Base-by-base conservation (phyloP, 2,888 invertebrate species). In the Anagyrus pseudococci region DNA sequence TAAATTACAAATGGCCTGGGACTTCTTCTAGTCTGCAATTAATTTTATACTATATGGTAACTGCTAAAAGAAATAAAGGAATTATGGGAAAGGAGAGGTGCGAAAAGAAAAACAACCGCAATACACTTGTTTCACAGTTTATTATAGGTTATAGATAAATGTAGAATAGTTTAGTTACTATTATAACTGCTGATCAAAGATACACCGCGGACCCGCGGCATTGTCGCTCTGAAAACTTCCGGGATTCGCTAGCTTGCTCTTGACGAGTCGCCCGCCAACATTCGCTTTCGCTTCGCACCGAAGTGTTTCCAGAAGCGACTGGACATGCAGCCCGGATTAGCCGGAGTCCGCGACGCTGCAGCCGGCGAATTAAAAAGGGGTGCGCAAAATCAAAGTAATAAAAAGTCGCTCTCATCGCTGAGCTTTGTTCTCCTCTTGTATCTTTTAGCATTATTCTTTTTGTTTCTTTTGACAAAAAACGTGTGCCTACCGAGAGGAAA, bases 81-180 rank as follows among this genome's bases (percentile, higher is more conserved):
- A n/a, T n/a, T n/a, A n/a, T n/a, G n/a, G n/a, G n/a, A 2, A 8
- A 37, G 33, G 33, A 37, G 8, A 44, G 52, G 44, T 41, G 41
- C 10, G 40, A 47, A 43, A 40, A 50, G 53, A 62, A 48, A 64
- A 58, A 58, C 53, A 62, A 62, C 62, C 1, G 20, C 61, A 40
- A 41, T 79, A 80, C 78, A 80, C 76, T 77, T 80, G 77, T 80
- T 80, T 80, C 78, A 80, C 79, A 81, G 78, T 81, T 81, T 81
- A 81, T 81, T 81, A 80, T 78, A 79, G 75, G 75, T 80, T 80
- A 81, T 80, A 80, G 80, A 80, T 80, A 79, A 80, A 79, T 80
- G 78, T 81, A 78, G 80, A 79, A 78, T 80, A 79, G 77, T 77
- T 77, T 77, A 78, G 74, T 79, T 77, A 77, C 78, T 79, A 80